Base-by-base conservation (phyloP, 1,140 invertebrate genomes). In the Thalassaphorura encarpata region DNA sequence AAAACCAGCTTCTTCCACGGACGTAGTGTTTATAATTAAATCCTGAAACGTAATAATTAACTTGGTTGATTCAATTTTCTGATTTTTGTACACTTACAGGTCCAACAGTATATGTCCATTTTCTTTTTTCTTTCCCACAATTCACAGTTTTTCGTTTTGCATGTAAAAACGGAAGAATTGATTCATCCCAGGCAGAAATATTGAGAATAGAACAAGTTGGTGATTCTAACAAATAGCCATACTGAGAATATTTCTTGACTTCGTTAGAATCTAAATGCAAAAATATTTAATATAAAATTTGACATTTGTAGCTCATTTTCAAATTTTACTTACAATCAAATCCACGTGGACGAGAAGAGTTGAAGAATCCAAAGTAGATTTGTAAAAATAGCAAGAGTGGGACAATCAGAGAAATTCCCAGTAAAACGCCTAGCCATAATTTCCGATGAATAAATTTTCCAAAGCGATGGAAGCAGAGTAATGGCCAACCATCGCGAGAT, bases 171-270 rank as follows among this genome's bases (percentile, higher is more conserved):
- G 39, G 36, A 36, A 39, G 54, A 5, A 61, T 16, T 2, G 60
- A 53, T 42, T 57, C 54, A 43, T 61, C 54, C 54, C 54, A 61
- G 15, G 60, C 54, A 31, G 50, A 54, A 13, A 61, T 52, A 41
- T 61, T 61, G n/a, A 61, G 39, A 46, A 61, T 61, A 1, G 19
- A 26, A 29, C 60, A 61, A 36, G 50, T 45, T 21, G 51, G 46
- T 23, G 60, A 57, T 27, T 50, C 28, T 2, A 61, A 54, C 19
- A 61, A 46, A 33, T 54, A 54, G 3, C 60, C 60, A 15, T 57
- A 26, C 40, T 54, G 43, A 11, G 36, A 26, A 39, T 57, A 40
- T 41, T 61, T 55, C 6, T 61, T 55, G 16, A 39, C 60, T 42
- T 53, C 54, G 18, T 54, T 31, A 42, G 57, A 61, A 47, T 61